Evolutionary conservation across 2,113 vertebrate genomes (phyloP).

Genomic region (Mystacornis crossleyi): DNA sequence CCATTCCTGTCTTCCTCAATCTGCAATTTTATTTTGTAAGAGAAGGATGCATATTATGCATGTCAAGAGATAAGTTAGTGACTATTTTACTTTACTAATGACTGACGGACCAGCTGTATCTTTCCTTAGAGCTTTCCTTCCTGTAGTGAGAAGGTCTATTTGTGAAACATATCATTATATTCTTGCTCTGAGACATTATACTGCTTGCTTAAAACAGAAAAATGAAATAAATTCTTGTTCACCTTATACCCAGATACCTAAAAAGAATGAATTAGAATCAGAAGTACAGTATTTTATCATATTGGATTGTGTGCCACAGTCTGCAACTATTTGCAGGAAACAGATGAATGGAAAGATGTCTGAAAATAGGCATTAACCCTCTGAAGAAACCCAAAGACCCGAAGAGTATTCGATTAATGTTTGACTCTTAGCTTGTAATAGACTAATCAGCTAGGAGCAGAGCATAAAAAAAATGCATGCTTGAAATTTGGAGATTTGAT

Average conservation of each 20-base stretch:
- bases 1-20: not conserved
- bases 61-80: not conserved
- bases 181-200: not conserved
- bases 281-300: not conserved
- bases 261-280: not conserved
- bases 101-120: not conserved
- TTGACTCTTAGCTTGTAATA: not conserved
- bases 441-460: not conserved
- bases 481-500: not conserved
- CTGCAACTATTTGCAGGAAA: not conserved
- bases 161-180: not conserved
- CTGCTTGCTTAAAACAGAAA: not conserved
- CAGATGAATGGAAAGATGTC: not conserved
- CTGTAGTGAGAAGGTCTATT: not conserved
- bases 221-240: not conserved
- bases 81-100: not conserved
- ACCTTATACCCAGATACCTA: not conserved
- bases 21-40: not conserved
- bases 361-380: not conserved
- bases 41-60: not conserved
- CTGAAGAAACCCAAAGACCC: not conserved
- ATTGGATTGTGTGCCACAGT: not conserved
- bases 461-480: not conserved
- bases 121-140: not conserved
- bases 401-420: not conserved